Base-by-base conservation (phyloP, 2,888 invertebrate species). In the Alloplasta piceator region DNA sequence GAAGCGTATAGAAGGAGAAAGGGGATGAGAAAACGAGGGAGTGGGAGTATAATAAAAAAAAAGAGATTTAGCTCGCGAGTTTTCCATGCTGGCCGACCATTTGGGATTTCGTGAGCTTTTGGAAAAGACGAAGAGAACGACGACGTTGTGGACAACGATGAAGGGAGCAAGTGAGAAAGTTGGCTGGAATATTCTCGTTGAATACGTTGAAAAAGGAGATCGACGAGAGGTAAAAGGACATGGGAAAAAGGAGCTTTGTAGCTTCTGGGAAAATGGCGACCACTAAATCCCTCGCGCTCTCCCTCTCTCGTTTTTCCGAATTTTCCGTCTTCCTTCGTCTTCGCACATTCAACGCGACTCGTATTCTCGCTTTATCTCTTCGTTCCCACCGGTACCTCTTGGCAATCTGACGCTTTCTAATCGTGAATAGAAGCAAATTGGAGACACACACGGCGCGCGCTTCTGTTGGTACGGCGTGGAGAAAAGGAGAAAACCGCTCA, bases 401-500 rank as follows among this genome's bases (percentile, higher is more conserved):
- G 63, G 75, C 80, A 82, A 79, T 83, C 79, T 73, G 77, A 81
- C 83, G 83, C 82, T 83, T 85, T 85, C 85, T 85, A 85, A 85
- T 85, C 85, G 78, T 85, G 85, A 85, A 85, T 85, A 79, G 85
- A 77, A 82, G 73, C 82, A 85, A 85, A 85, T 85, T 85, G 84
- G 80, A 85, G 85, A 81, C 82, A 26, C 82, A 26, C 26, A 26
- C 26, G 26, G 26, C 26, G 26, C 78, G 72, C 75, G 48, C 48
- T n/a, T 10, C 10, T 0, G 12, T 48, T 75, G 36, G 63, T 50
- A 36, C 58, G n/a, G 36, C 46, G 55, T 46, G 72, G 64, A 2
- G 64, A 75, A 81, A 82, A 78, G 76, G 77, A 72, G 60, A 73
- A 73, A 63, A 60, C 63, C 60, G 68, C 56, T 71, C 56, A 50